Evolutionary conservation across 2,888 invertebrate genomes (phyloP).

Genomic region (Idaea dimidiata): DNA sequence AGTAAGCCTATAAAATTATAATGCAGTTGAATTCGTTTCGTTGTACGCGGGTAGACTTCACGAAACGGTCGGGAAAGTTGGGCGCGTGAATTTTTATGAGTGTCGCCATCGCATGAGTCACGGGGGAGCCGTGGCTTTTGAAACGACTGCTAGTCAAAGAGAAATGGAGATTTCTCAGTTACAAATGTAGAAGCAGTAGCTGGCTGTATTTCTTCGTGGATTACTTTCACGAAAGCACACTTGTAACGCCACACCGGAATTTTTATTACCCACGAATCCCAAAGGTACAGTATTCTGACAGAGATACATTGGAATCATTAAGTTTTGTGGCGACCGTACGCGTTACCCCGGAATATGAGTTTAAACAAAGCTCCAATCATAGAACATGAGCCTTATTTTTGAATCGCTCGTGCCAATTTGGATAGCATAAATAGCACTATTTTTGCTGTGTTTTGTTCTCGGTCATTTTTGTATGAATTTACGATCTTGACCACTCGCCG

Average conservation of each 20-base stretch:
- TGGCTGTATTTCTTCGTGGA: conserved; percentile 74
- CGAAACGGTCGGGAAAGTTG: conserved; percentile 58
- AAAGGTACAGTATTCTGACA: conserved; percentile 64
- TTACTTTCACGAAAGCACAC: conserved; percentile 71
- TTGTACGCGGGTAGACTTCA: conserved; percentile 37
- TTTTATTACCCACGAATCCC: conserved; percentile 71
- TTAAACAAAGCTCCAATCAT: conserved; percentile 39
- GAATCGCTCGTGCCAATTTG: no score
- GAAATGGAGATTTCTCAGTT: conserved; percentile 78
- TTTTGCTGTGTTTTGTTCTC: no score
- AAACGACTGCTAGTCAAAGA: conserved; percentile 76
- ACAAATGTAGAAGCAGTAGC: conserved; percentile 75
- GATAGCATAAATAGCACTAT: no score
- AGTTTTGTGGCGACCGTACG: conserved; percentile 52
- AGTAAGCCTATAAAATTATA: conserved; percentile 53
- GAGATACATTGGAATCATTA: conserved; percentile 69
- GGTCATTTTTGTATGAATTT: no score
- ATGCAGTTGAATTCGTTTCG: conserved; percentile 48
- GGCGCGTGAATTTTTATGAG: conserved; percentile 75
- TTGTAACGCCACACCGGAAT: conserved; percentile 67
- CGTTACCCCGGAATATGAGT: conserved; percentile 44
- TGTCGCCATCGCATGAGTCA: conserved; percentile 68
- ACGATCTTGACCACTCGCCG: no score
- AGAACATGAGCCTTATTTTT: conserved; percentile 11
- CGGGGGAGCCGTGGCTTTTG: conserved; percentile 70